These are phyloP conservation scores for Caerostris darwini DNA, from an alignment of 1,140 invertebrate genomes.

Conservation along the genomic window DNA sequence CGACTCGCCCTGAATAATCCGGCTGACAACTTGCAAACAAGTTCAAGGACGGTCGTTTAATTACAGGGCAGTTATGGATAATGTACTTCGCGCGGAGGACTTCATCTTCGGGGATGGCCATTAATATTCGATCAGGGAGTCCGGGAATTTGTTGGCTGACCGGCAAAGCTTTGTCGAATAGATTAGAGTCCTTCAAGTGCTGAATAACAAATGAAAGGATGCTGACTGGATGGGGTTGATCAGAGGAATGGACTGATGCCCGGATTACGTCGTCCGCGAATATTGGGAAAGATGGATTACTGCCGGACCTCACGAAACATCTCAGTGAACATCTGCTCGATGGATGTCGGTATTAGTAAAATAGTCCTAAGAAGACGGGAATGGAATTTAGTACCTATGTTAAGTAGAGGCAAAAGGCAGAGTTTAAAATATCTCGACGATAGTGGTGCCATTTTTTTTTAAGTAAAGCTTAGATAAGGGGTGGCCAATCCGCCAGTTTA, in stretches of 20 bases:
- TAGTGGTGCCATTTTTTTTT: too few relatives aligned
- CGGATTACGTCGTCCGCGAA: not conserved
- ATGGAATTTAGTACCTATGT: too few relatives aligned
- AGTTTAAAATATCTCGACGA: too few relatives aligned
- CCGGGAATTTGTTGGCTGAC: slow-evolving; percentile 45
- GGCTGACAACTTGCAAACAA: not conserved
- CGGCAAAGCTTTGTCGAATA: slow-evolving; percentile 36
- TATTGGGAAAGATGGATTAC: not conserved
- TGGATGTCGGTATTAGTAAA: too few relatives aligned
- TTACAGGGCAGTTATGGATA: slow-evolving; percentile 1
- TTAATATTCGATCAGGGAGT: slow-evolving; percentile 60
- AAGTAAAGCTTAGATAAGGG: too few relatives aligned
- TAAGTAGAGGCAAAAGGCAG: too few relatives aligned
- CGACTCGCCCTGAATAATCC: not conserved
- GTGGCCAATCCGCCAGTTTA: too few relatives aligned
- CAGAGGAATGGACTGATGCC: not conserved
- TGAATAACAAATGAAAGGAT: slow-evolving; percentile 54
- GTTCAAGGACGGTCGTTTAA: slow-evolving; percentile 29
- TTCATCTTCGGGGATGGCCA: not conserved
- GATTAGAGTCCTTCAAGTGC: not conserved
- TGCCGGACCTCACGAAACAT: too few relatives aligned
- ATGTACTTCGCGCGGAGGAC: not conserved
- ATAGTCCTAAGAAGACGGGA: too few relatives aligned
- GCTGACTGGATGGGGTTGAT: not conserved
- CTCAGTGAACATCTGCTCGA: too few relatives aligned